Conservation (phyloP, 1,140 invertebrate species). For the Galleria mellonella region DNA sequence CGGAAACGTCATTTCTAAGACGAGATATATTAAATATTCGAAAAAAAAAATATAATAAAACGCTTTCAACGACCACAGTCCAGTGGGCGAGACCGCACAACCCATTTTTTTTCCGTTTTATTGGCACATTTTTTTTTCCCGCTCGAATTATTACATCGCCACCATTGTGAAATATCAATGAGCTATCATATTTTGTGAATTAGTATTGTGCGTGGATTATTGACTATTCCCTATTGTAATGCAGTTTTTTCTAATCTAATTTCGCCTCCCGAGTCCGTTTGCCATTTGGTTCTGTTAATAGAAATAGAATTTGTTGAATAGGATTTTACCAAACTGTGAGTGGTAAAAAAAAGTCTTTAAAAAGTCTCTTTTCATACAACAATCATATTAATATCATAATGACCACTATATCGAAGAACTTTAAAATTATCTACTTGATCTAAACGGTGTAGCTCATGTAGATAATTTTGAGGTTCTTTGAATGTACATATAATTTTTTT, state of each 20-base stretch:
- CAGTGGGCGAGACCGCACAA: background rate
- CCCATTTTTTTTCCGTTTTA: background rate
- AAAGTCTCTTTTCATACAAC: too few species aligned
- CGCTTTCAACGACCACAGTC: background rate
- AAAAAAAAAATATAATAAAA: background rate
- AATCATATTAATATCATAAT: too few species aligned
- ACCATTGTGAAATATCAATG: background rate
- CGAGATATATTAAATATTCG: too few species aligned
- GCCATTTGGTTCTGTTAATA: too few species aligned
- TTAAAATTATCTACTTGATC: too few species aligned
- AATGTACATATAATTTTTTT: too few species aligned
- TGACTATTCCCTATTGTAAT: too few species aligned
- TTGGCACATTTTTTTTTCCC: background rate
- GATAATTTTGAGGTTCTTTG: too few species aligned
- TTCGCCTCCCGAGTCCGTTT: too few species aligned
- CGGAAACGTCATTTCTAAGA: background rate
- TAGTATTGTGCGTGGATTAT: slow-evolving; percentile 1
- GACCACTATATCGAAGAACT: too few species aligned
- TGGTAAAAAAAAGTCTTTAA: background rate
- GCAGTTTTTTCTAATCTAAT: background rate
- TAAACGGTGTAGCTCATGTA: too few species aligned
- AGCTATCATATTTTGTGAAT: slow-evolving; percentile 3
- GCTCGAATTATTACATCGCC: background rate
- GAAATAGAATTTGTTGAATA: too few species aligned
- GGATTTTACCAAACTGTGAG: background rate